Evolutionary conservation across 2,797 vertebrate species (phyloP), one percentile per base, ranked within the genome.

Genomic region (Paguma larvata): DNA sequence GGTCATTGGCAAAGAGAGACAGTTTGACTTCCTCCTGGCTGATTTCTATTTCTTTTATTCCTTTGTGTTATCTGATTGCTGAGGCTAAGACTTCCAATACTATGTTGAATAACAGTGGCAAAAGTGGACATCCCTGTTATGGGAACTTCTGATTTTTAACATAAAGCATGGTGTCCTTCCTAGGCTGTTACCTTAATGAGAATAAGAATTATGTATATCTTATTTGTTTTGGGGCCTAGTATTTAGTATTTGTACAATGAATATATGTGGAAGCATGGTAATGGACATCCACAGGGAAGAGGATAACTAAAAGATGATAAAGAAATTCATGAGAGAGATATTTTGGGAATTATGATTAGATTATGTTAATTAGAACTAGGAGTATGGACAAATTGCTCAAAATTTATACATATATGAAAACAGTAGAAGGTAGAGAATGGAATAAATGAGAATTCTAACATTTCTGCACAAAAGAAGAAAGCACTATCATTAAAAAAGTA

Each of bases 201-300:
- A 78, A 41, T 41, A 75, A 59, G 11, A 85, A 41, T 48, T 77
- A 77, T 8, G 4, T 59, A 48, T 87, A 23, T 51, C 27, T 90
- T 34, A 73, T 7, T 85, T 3, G 23, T 70, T 75, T 3, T 48
- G 63, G 41, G 51, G 34, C 53, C 53, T 4, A 56, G 3, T 65
- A 85, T 27, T 82, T 96, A 63, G 41, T 48, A 92, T 68, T 70
- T 91, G 14, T 70, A 73, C 67, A 67, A 79, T 48, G 18, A 94
- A 73, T 80, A 68, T 38, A 95, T 82, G 11, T 59, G 21, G 72
- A 90, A 73, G 15, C 41, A 63, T 56, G 21, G 14, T 53, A 80
- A 85, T n/a, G 10, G 13, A 77, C 85, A 4, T n/a, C 59, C 51
- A 10, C 9, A 77, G 48, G 19, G n/a, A 85, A 73, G 27, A 46